Conservation (phyloP, 2,888 invertebrate species). For the Mermis nigrescens region DNA sequence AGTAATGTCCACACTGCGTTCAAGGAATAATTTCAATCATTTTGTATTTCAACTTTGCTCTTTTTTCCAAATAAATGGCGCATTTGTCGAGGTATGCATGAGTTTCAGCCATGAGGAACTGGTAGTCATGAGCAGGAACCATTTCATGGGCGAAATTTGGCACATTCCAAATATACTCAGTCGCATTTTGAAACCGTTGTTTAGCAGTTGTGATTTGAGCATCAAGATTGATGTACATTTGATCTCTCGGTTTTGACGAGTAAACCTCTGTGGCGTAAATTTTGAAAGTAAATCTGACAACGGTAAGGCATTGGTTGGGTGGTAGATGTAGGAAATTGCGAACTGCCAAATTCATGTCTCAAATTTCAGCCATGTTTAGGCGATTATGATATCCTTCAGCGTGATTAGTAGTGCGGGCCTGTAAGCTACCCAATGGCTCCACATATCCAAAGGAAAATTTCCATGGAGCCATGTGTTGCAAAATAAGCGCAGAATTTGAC, state of each 20-base stretch:
- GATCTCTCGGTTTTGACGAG: background rate
- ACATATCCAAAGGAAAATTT: background rate
- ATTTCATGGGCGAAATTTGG: no score
- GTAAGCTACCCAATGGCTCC: background rate
- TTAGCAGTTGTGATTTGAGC: no score
- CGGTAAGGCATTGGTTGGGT: background rate
- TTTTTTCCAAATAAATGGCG: no score
- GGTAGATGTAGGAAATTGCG: background rate
- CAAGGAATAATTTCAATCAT: no score
- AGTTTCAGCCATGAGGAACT: no score
- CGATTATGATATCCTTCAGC: conserved; percentile 1
- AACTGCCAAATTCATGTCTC: background rate
- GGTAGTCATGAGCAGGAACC: no score
- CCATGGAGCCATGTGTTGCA: background rate
- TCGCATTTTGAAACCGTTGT: no score
- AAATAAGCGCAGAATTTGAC: background rate
- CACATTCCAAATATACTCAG: no score
- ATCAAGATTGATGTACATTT: background rate
- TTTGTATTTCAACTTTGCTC: no score
- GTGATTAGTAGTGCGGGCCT: conserved; percentile 3
- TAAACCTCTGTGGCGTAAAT: background rate
- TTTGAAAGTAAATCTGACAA: background rate
- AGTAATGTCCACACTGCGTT: no score
- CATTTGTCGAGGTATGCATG: no score
- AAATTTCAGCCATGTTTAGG: background rate